phyloP scores from a whole-genome alignment of 2,113 vertebrate species.

The Caranx melampygus region DNA sequence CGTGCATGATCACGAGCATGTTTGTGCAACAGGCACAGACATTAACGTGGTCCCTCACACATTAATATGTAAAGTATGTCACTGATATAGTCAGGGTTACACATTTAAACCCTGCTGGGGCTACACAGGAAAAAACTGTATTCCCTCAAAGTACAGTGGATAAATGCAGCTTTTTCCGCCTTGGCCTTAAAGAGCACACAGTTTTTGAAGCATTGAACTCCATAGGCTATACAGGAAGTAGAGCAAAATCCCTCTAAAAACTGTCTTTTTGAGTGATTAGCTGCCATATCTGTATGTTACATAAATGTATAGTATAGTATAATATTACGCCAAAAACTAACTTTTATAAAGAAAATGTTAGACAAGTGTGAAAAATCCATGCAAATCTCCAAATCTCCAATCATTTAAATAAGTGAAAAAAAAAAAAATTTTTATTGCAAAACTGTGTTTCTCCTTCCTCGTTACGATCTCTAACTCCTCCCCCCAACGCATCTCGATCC shows the following conservation, averaged over 20 bases:
- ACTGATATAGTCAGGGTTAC: conserved; percentile 47
- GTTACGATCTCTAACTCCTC: background rate
- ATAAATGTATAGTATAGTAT: background rate
- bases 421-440: too few relatives aligned
- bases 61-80: conserved; percentile 49
- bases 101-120: conserved; percentile 26
- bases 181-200: background rate
- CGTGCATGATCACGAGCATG: conserved; percentile 19
- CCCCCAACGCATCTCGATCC: conserved; percentile 17
- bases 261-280: background rate
- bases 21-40: conserved; percentile 15
- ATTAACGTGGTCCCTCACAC: conserved; percentile 23
- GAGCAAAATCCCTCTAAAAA: background rate
- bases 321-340: background rate
- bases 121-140: conserved; percentile 16
- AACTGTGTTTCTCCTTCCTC: background rate
- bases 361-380: background rate
- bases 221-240: background rate
- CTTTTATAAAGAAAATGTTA: background rate
- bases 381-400: background rate
- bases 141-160: conserved; percentile 14
- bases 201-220: conserved; percentile 4
- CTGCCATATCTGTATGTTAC: background rate
- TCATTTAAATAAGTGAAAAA: background rate
- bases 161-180: background rate